Evolutionary conservation across 92 coral and sea anemone genomes (phyloP), one percentile per base, ranked within the genome.

Genomic region (Muricea muricata): DNA sequence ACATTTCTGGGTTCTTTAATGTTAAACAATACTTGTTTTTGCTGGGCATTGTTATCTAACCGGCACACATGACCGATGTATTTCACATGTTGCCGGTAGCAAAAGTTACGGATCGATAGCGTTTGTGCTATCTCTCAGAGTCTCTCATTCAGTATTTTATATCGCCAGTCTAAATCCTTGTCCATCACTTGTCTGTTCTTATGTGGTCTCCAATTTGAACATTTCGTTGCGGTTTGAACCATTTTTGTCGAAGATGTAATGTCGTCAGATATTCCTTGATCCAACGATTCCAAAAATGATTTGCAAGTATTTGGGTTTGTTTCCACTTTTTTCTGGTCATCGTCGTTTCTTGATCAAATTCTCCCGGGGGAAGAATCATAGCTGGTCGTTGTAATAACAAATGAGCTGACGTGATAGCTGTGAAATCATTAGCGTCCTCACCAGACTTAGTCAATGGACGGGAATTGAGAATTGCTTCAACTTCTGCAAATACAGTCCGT

Each of bases 401-500:
- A 20, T 88, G 87, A 56, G 74, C 86, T 24, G 94, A 91, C 8
- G 89, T 91, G 20, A 87, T 67, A 46, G 86, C 88, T 11, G 85
- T 88, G 3, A 70, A 30, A 50, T 91, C 89, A 4, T 32, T 65
- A 7, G 91, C 84, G 63, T 91, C 94, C 30, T 87, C 91, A 54
- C 90, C 73, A 45, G 80, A 42, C 7, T 80, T 56, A 34, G 84
- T 76, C 34, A 88, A 58, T 33, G 91, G 94, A 15, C 91, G 87
- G 20, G 89, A 84, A 84, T 91, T 91, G 18, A 91, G 81, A 65
- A 91, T 91, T 4, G 89, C 63, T 17, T 74, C 87, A 20, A 85
- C 94, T 80, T 91, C 94, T 0, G 87, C 84, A 55, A 91, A 91
- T 18, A 91, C 84, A 0, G 91, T 88, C 2, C 81, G 85, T 26